Base-by-base conservation (phyloP, 2,797 vertebrate species). In the Notolabrus celidotus region DNA sequence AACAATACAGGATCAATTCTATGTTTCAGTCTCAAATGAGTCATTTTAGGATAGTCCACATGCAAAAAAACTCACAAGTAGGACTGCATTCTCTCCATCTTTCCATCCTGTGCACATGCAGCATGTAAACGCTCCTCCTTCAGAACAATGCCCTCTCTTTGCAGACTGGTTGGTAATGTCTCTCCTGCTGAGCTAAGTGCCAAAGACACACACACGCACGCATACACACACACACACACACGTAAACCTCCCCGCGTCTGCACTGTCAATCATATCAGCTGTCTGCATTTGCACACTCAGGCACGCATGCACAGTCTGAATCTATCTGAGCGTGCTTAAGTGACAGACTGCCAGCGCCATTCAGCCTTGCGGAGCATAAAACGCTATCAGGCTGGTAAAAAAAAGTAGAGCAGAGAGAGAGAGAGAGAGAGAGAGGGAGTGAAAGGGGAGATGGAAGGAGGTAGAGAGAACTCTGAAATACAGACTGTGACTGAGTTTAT, bases 321-420 rank as follows among this genome's bases (percentile, higher is more conserved):
- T 67, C 65, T 62, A 77, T 76, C 74, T 63, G 80, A 82, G 78
- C 46, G 29, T 75, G 59, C 43, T 34, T 57, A 81, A 86, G 74
- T 88, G 85, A 89, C 83, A 86, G 75, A 86, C 73, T 71, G 79
- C 67, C 81, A 80, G 76, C 54, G 65, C 62, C 64, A 81, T 83
- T 86, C 82, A 82, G 73, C 67, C 79, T 75, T 49, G 77, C 76
- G 64, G 36, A 84, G 85, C 80, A 80, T 69, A 70, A 77, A 82
- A 71, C 17, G 41, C 75, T 59, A 73, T 74, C 64, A 81, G 71
- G 71, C 72, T 82, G 80, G 84, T 85, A 82, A 83, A 84, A 79
- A 45, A 42, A 22, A 46, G 46, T 84, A 70, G 72, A 74, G 61
- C 71, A 53, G 3, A 27, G 6, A 46, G 27, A 52, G 39, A 15